Conservation (phyloP, 2,888 invertebrate species). For the Fabriciana adippe region DNA sequence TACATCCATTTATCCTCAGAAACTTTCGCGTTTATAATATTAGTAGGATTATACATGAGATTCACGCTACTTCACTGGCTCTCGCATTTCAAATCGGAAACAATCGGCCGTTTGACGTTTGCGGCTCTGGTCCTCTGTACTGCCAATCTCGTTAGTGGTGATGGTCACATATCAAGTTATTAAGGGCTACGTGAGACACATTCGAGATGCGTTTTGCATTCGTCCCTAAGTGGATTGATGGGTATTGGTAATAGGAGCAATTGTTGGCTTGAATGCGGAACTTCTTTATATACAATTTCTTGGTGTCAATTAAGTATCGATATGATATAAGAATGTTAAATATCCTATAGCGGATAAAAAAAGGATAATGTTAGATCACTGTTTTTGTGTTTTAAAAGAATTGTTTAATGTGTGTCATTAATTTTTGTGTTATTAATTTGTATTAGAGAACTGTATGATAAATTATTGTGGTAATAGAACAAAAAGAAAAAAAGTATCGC, state of each 20-base stretch:
- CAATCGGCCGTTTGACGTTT: constrained; percentile 65
- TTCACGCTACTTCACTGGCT: constrained; percentile 52
- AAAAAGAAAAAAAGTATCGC: too few relatives aligned
- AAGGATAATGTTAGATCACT: too few relatives aligned
- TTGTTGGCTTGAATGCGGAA: constrained; percentile 36
- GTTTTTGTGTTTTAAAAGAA: too few relatives aligned
- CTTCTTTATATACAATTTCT: background rate
- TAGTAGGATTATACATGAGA: too few relatives aligned
- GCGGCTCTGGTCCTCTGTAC: constrained; percentile 63
- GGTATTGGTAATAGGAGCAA: constrained; percentile 67
- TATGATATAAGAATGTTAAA: background rate
- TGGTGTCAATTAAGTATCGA: constrained; percentile 24
- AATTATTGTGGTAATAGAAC: too few relatives aligned
- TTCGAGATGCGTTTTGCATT: constrained; percentile 61
- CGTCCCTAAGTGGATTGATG: constrained; percentile 69
- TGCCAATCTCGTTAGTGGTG: constrained; percentile 77
- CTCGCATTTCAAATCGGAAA: constrained; percentile 59
- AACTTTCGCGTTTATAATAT: background rate
- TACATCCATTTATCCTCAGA: too few relatives aligned
- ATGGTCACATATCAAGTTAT: constrained; percentile 76
- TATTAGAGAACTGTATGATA: too few relatives aligned
- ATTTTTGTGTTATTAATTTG: too few relatives aligned
- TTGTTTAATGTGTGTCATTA: too few relatives aligned
- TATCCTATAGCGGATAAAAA: too few relatives aligned
- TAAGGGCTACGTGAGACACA: constrained; percentile 74